Base-by-base conservation (phyloP, 2,888 invertebrate species). In the Endomychus coccineus region DNA sequence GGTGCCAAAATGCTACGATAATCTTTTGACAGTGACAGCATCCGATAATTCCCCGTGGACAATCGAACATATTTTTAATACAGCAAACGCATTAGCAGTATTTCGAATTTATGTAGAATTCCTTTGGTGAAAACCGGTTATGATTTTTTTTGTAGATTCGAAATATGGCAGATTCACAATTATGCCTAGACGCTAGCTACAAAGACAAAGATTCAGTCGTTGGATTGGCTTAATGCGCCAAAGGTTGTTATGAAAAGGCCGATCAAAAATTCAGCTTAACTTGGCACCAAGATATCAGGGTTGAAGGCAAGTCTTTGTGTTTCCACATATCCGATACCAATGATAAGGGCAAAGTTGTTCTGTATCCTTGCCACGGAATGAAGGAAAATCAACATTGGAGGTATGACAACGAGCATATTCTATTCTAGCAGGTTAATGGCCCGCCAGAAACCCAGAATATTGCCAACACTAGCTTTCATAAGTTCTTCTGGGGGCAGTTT, bases 301-400 rank as follows among this genome's bases (percentile, higher is more conserved):
- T 79, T 2, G 76, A 77, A 44, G 69, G 70, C 1, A 69, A 83
- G 3, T 77, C 74, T 13, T 75, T 86, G 45, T 96, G 96, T 60
- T 82, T 92, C 69, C 95, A 96, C 60, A 83, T 91, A 0, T 80
- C 83, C 0, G 74, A 77, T 40, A 72, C 78, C 0, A 70, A 73
- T 3, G 66, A 74, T 1, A 78, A 77, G 55, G 81, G 88, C 1
- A 81, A 86, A 0, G 72, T 96, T 1, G 71, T 78, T 12, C 67
- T 95, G 42, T 96, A 83, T 71, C 73, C 75, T 7, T 96, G 96
- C 51, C 95, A 96, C 57, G 83, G 88, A 1, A 81, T 83, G 58
- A 82, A 86, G 38, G 95, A 95, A 2, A 96, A 96, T 67, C 96
- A 96, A 64, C 73, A 85, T 46, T 96, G 91, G 86, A 77, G 77